Evolutionary conservation across 2,797 vertebrate species (phyloP).

Genomic region (Lacerta bilineata): DNA sequence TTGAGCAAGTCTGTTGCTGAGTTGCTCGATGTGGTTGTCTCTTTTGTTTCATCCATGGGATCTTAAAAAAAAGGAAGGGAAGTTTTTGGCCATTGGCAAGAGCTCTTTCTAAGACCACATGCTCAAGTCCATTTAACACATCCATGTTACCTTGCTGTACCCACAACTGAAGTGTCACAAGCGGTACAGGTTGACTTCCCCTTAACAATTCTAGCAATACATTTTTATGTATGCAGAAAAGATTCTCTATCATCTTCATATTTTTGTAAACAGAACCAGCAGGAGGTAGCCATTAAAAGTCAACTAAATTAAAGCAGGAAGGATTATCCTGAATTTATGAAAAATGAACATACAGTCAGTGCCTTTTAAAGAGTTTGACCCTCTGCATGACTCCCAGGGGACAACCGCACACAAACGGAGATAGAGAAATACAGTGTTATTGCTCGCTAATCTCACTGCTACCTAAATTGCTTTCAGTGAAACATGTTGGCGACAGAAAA

Average conservation of each 20-base stretch:
- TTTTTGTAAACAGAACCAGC: background rate
- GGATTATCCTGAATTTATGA: background rate
- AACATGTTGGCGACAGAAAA: background rate
- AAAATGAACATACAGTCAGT: background rate
- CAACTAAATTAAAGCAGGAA: background rate
- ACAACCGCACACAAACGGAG: background rate
- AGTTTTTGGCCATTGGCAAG: background rate
- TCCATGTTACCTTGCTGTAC: background rate
- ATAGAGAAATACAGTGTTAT: background rate
- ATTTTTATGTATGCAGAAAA: background rate
- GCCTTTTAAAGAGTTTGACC: background rate
- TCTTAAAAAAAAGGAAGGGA: conserved; percentile 78
- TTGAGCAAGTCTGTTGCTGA: conserved; percentile 90
- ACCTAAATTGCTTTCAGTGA: background rate
- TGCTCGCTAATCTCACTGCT: background rate
- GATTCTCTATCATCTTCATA: background rate
- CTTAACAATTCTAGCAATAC: background rate
- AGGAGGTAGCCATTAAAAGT: background rate
- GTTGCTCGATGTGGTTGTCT: conserved; percentile 83
- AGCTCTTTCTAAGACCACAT: background rate
- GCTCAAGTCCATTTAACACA: background rate
- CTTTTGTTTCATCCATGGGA: conserved; percentile 90
- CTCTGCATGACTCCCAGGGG: background rate
- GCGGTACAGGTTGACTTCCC: background rate
- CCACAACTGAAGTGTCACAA: background rate